phyloP scores from a whole-genome alignment of 2,113 vertebrate genomes.

The Sphaerodactylus townsendi region DNA sequence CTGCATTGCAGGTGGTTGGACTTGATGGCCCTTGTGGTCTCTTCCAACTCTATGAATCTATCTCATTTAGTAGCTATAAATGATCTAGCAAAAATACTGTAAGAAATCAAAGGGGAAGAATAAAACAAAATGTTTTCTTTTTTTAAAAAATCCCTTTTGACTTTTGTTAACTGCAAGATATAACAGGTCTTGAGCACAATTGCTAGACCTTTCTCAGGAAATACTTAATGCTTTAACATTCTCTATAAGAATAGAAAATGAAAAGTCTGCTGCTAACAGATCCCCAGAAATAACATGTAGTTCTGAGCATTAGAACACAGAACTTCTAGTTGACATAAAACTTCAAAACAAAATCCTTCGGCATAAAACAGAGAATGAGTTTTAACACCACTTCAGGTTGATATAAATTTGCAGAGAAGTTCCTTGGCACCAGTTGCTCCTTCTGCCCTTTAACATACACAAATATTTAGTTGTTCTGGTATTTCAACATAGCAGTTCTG shows the following conservation, averaged over 20 bases:
- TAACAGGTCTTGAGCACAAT: background rate
- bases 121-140: background rate
- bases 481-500: conserved; percentile 48
- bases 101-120: background rate
- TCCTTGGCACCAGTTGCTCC: conserved; percentile 4
- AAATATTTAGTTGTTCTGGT: conserved; percentile 47
- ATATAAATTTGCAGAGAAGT: conserved; percentile 35
- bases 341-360: conserved; percentile 12
- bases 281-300: conserved; percentile 14
- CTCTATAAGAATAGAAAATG: conserved; percentile 35
- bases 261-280: background rate
- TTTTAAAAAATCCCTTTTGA: background rate
- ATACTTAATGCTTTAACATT: conserved; percentile 12
- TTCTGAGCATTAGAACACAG: background rate
- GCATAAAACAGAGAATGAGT: conserved; percentile 47
- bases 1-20: no score
- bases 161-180: background rate
- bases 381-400: conserved; percentile 40
- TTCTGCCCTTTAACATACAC: conserved; percentile 36
- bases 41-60: no score
- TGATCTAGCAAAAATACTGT: background rate
- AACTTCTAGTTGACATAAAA: conserved; percentile 39
- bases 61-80: background rate
- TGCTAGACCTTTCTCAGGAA: conserved; percentile 6
- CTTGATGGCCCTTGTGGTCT: no score